Evolutionary conservation across 1,140 invertebrate species (phyloP).

Genomic region (Drosophila sucinea): DNA sequence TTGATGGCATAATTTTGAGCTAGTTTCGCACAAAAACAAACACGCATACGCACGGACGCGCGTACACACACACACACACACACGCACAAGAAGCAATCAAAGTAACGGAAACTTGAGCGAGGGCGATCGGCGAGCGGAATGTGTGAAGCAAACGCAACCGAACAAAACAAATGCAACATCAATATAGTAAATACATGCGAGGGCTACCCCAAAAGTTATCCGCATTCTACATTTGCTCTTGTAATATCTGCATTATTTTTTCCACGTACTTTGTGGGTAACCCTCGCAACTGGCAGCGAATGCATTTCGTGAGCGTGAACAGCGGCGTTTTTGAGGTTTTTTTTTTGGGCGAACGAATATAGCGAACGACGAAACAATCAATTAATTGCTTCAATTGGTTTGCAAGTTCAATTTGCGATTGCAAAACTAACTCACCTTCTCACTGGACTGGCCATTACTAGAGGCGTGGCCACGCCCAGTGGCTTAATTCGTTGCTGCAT

Average conservation of each 20-base stretch:
- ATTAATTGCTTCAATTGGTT: constrained; percentile 7
- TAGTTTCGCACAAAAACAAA: neutral
- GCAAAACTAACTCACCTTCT: constrained; percentile 86
- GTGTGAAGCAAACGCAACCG: neutral
- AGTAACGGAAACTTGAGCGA: neutral
- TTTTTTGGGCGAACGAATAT: too few species aligned
- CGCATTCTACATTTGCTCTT: too few species aligned
- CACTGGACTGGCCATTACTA: constrained; percentile 92
- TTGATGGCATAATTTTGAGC: neutral
- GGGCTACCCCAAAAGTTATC: neutral
- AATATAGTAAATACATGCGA: constrained; percentile 4
- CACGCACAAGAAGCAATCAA: neutral
- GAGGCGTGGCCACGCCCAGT: constrained; percentile 93
- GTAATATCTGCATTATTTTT: too few species aligned
- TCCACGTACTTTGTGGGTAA: neutral
- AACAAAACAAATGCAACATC: neutral
- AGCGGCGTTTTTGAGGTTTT: neutral
- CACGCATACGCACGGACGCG: neutral
- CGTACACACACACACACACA: neutral
- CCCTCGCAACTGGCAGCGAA: constrained; percentile 2
- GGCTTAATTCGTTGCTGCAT: constrained; percentile 95
- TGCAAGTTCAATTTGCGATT: neutral
- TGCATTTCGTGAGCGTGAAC: constrained; percentile 7
- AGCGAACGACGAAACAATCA: neutral
- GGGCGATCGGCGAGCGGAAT: constrained; percentile 2